These are phyloP conservation scores for Dasyornis broadbenti DNA, from an alignment of 2,113 vertebrate genomes.

Conservation along the genomic window DNA sequence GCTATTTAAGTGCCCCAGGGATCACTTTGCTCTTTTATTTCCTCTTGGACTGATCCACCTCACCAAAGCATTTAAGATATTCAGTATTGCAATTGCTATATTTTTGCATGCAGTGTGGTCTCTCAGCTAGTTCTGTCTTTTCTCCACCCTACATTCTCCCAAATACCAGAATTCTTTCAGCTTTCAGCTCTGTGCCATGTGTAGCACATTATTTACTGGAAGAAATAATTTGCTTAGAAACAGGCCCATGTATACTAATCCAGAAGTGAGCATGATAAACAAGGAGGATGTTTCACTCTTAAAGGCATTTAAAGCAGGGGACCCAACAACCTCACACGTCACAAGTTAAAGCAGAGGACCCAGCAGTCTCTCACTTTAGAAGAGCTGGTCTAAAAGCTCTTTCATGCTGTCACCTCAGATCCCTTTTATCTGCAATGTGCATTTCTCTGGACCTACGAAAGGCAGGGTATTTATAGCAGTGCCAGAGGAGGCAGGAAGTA, in stretches of 20 bases:
- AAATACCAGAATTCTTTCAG: background rate
- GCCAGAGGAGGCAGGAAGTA: constrained; percentile 68
- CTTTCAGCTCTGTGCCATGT: background rate
- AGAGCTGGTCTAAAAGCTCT: background rate
- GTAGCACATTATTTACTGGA: background rate
- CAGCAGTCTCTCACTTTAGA: background rate
- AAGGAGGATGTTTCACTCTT: background rate
- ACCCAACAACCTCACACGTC: background rate
- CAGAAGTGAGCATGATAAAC: background rate
- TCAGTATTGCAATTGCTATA: background rate
- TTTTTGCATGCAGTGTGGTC: background rate
- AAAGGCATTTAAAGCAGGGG: background rate
- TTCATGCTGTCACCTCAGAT: background rate
- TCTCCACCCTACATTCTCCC: background rate
- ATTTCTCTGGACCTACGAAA: background rate
- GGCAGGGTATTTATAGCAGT: constrained; percentile 63
- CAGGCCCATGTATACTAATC: background rate
- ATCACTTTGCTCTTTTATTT: background rate
- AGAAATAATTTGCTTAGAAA: background rate
- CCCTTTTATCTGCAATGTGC: background rate
- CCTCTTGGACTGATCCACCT: background rate
- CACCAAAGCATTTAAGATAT: background rate
- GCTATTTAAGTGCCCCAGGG: background rate
- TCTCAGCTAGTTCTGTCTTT: background rate
- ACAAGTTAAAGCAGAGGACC: background rate